A percentile compares a stretch with the other conserved stretches of the same genome.
These are phyloP conservation scores for Tetrapedia diversipes DNA, from an alignment of 2,888 invertebrate genomes.

Conservation along the genomic window DNA sequence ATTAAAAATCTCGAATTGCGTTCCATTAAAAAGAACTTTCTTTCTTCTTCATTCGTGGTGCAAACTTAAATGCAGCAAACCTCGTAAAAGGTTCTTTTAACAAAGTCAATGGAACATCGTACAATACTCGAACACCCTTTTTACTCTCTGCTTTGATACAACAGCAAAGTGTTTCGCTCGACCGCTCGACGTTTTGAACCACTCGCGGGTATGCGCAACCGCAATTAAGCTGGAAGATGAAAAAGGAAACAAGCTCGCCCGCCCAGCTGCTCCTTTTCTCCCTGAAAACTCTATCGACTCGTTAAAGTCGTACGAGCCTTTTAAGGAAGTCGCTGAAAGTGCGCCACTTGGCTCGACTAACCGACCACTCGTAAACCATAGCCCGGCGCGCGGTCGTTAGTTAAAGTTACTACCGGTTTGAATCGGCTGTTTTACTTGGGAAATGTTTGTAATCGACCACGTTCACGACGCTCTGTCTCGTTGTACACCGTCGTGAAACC, in stretches of 20 bases:
- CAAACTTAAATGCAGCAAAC: background rate
- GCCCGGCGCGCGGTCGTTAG: slow-evolving; percentile 12
- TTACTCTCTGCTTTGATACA: background rate
- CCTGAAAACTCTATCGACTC: slow-evolving; percentile 10
- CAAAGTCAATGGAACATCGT: background rate
- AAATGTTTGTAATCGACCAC: slow-evolving; percentile 13
- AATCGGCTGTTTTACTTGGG: slow-evolving; percentile 2
- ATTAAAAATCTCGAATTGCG: too few species aligned
- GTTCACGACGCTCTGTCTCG: background rate
- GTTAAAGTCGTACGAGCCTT: slow-evolving; percentile 10
- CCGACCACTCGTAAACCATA: slow-evolving; percentile 11
- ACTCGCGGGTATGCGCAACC: background rate
- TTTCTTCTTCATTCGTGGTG: background rate
- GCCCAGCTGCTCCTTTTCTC: background rate
- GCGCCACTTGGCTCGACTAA: slow-evolving; percentile 1
- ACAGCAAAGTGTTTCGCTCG: background rate
- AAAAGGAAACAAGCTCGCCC: background rate
- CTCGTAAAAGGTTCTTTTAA: background rate
- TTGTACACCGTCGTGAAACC: slow-evolving; percentile 7
- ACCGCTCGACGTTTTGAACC: background rate
- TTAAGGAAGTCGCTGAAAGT: background rate
- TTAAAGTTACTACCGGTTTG: background rate
- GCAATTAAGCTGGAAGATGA: background rate
- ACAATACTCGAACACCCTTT: background rate
- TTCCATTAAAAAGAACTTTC: background rate